phyloP scores from a whole-genome alignment of 2,888 invertebrate genomes.

The Piscicola geometra region DNA sequence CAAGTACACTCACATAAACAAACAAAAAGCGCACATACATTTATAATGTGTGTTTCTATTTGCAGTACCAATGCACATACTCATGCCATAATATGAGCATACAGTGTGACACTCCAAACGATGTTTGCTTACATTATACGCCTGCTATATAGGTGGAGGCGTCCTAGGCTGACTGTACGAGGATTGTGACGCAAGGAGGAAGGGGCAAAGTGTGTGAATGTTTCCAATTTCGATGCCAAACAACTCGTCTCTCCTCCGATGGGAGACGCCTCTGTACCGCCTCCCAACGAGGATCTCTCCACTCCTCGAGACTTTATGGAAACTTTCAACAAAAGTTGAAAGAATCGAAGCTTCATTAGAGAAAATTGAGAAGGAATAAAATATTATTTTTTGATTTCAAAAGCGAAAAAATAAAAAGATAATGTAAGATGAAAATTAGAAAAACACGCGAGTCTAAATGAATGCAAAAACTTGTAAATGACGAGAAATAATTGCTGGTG shows the following conservation, averaged over 20 bases:
- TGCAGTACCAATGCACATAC: constrained; percentile 10
- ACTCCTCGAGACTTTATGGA: too few relatives aligned
- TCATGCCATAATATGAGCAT: background rate
- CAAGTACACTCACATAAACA: too few relatives aligned
- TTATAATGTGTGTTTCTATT: constrained; percentile 12
- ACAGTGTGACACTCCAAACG: background rate
- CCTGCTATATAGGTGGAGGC: background rate
- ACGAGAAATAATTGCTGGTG: background rate
- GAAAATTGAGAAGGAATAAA: background rate
- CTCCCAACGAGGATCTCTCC: too few relatives aligned
- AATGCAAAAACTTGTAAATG: background rate
- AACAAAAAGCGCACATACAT: background rate
- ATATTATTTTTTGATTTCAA: background rate
- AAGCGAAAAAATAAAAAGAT: too few relatives aligned
- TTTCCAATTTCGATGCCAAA: too few relatives aligned
- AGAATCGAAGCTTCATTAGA: background rate
- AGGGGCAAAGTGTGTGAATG: too few relatives aligned
- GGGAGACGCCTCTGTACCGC: too few relatives aligned
- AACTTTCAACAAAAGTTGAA: background rate
- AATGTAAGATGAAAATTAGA: too few relatives aligned
- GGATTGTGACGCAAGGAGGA: background rate
- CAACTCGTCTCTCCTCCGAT: too few relatives aligned
- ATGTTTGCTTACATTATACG: background rate
- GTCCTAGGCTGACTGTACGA: background rate
- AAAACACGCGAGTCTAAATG: background rate